Conservation (phyloP, 2,797 vertebrate genomes). For the Darevskia mixta region DNA sequence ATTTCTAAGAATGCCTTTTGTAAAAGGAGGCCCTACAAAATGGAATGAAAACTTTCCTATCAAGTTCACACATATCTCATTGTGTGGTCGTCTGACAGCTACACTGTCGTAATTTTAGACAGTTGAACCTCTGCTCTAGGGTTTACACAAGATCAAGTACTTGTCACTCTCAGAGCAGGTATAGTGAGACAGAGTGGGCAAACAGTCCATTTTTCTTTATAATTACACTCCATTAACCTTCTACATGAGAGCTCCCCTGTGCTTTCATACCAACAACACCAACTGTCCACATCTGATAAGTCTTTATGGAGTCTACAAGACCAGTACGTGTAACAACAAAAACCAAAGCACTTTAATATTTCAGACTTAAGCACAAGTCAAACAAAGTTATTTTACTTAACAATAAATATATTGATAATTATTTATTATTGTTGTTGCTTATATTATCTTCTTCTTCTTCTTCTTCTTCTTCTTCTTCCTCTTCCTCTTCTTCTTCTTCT, state of each 20-base stretch:
- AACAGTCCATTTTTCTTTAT: slow-evolving; percentile 84
- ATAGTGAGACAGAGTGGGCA: slow-evolving; percentile 76
- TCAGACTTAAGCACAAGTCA: slow-evolving; percentile 68
- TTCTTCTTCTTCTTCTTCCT: too few species aligned
- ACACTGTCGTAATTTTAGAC: slow-evolving; percentile 74
- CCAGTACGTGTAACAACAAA: slow-evolving; percentile 64
- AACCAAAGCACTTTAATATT: slow-evolving; percentile 57
- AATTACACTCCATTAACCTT: slow-evolving; percentile 88
- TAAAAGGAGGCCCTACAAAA: slow-evolving; percentile 14
- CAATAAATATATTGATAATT: slow-evolving; percentile 24
- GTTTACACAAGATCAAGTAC: slow-evolving; percentile 79
- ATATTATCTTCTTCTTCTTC: too few species aligned
- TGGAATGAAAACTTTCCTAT: slow-evolving; percentile 59
- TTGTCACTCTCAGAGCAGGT: slow-evolving; percentile 80
- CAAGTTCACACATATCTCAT: slow-evolving; percentile 58
- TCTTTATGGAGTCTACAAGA: slow-evolving; percentile 72
- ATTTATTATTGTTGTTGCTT: too few species aligned
- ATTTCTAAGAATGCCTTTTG: slow-evolving; percentile 44
- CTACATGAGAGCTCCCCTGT: slow-evolving; percentile 79
- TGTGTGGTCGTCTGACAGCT: slow-evolving; percentile 71
- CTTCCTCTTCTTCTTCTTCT: slow-evolving; percentile 6
- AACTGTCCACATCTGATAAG: slow-evolving; percentile 85
- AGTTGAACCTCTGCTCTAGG: slow-evolving; percentile 77
- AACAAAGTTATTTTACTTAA: slow-evolving; percentile 30
- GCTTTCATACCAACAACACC: slow-evolving; percentile 80